These are phyloP conservation scores for Scelioninae gen. 1 DNA, from an alignment of 2,888 invertebrate genomes.

Conservation along the genomic window DNA sequence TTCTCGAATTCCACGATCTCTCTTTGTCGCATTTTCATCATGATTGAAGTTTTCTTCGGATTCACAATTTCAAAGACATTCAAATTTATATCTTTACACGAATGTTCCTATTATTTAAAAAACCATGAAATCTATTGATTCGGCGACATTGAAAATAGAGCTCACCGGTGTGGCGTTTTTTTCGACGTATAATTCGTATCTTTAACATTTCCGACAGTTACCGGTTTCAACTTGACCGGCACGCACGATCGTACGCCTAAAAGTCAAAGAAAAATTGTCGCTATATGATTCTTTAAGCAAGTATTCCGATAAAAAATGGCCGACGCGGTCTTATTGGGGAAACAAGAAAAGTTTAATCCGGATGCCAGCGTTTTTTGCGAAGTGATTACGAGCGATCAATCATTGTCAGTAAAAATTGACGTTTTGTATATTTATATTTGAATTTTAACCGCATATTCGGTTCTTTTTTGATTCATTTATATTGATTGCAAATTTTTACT, in stretches of 20 bases:
- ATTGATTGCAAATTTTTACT: no score
- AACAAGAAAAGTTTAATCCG: slow-evolving; percentile 58
- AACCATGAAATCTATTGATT: slow-evolving; percentile 49
- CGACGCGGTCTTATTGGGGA: slow-evolving; percentile 31
- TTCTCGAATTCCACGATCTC: slow-evolving; percentile 39
- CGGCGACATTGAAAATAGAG: slow-evolving; percentile 48
- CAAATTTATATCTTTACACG: slow-evolving; percentile 57
- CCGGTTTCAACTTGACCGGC: slow-evolving; percentile 54
- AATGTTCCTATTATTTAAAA: slow-evolving; percentile 61
- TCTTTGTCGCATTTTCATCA: slow-evolving; percentile 47
- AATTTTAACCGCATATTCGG: no score
- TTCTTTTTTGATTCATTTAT: no score
- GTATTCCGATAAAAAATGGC: slow-evolving; percentile 57
- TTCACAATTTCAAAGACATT: slow-evolving; percentile 46
- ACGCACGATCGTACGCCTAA: slow-evolving; percentile 44
- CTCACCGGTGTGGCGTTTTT: slow-evolving; percentile 22
- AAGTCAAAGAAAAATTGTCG: slow-evolving; percentile 61
- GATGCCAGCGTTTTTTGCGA: slow-evolving; percentile 58
- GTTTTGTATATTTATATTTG: slow-evolving; percentile 31
- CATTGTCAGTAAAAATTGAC: slow-evolving; percentile 56
- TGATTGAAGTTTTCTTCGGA: slow-evolving; percentile 59
- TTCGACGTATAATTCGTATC: slow-evolving; percentile 29
- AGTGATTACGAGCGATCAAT: slow-evolving; percentile 52
- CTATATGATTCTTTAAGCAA: slow-evolving; percentile 46
- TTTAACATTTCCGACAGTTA: slow-evolving; percentile 54